These are phyloP conservation scores for Myrmecobius fasciatus DNA, from an alignment of 2,113 vertebrate species.

Conservation along the genomic window DNA sequence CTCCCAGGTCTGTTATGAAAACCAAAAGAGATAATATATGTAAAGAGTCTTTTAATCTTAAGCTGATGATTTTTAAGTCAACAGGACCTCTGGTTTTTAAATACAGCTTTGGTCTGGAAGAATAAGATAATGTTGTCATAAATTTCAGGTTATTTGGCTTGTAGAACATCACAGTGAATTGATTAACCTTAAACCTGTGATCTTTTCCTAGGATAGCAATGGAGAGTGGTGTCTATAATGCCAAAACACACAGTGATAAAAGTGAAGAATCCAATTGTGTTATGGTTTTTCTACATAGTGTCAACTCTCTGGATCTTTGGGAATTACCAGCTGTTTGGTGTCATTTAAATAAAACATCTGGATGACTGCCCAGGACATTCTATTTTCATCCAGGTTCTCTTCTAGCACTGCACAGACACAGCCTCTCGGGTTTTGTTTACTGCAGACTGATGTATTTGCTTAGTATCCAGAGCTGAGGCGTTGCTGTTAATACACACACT, in stretches of 20 bases:
- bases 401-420: neutral
- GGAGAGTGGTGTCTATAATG: neutral
- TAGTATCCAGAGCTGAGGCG: neutral
- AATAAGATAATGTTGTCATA: neutral
- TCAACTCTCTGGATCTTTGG: neutral
- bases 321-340: neutral
- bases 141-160: neutral
- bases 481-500: slow-evolving; percentile 34
- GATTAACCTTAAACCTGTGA: neutral
- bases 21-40: neutral
- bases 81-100: neutral
- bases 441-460: slow-evolving; percentile 20
- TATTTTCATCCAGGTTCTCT: neutral
- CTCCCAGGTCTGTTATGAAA: neutral
- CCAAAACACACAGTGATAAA: neutral
- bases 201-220: neutral
- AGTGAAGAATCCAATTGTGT: neutral
- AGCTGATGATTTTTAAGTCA: neutral
- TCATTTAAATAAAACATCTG: neutral
- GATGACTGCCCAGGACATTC: neutral
- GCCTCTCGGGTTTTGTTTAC: neutral
- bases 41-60: neutral
- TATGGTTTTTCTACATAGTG: neutral
- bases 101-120: neutral
- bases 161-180: neutral